Percentiles rank a stretch among this genome's conserved stretches.
Conservation (phyloP, 1,140 invertebrate species). For the Heliconius hermathena region DNA sequence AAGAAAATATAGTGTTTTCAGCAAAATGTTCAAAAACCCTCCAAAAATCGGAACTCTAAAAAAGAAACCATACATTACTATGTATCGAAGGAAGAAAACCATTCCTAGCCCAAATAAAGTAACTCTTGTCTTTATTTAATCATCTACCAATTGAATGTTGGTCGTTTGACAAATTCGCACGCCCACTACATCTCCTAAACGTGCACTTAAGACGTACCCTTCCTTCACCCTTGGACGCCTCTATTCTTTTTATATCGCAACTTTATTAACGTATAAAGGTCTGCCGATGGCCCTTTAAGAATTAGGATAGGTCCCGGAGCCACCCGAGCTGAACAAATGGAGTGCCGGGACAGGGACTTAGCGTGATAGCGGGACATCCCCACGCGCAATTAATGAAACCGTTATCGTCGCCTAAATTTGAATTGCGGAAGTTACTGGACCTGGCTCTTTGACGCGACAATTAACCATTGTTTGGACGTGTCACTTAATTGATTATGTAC, state of each 20-base stretch:
- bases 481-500: not conserved
- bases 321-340: conserved; percentile 73
- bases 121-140: conserved; percentile 75
- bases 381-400: conserved; percentile 62
- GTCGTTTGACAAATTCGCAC: conserved; percentile 78
- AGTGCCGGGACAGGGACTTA: conserved; percentile 59
- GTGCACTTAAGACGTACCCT: conserved; percentile 78
- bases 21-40: too few species aligned
- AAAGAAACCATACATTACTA: conserved; percentile 35
- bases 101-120: conserved; percentile 38
- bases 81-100: conserved; percentile 42
- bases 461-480: conserved; percentile 11
- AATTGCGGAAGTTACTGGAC: conserved; percentile 46
- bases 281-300: conserved; percentile 79
- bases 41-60: too few species aligned
- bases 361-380: conserved; percentile 50
- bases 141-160: conserved; percentile 68
- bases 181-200: conserved; percentile 77
- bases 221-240: conserved; percentile 77
- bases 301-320: conserved; percentile 76
- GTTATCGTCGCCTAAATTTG: conserved; percentile 66
- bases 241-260: conserved; percentile 80
- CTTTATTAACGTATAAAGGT: conserved; percentile 82
- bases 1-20: too few species aligned
- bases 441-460: conserved; percentile 13